Evolutionary conservation across 2,113 vertebrate species (phyloP), one percentile per base, ranked within the genome.

Genomic region (Leucopsar rothschildi): DNA sequence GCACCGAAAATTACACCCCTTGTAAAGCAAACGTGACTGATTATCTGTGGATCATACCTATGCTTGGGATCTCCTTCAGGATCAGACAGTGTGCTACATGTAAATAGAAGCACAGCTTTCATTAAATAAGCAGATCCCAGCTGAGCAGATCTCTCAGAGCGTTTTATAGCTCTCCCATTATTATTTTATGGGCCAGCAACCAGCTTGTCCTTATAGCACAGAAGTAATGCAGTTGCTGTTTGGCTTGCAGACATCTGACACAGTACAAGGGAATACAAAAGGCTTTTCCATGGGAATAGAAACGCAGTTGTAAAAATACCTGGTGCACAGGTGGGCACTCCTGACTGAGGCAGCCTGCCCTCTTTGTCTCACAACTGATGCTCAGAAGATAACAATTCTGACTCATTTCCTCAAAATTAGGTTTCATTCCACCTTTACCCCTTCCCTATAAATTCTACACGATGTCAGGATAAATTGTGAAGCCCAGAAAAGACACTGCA

Each of bases 81-180:
- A 83, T 75, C 69, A 85, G 44, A 66, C 10, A 44, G 39, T 80
- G 22, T 71, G 57, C 7, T 64, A 82, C 22, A 75, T 16, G 22
- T 50, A 86, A 91, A 91, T 24, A 68, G 15, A 93, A 93, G 63
- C 12, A 49, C 31, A 89, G 29, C 7, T 22, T 73, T 78, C 47
- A n/a, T 53, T 55, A 86, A 86, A 61, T 45, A n/a, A 77, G 55
- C 23, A 69, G 55, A 69, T 60, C 89, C 37, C 60, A 93, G 91
- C 78, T 53, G 23, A 97, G 87, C 75, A 91, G 76, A 56, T 19
- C 90, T 56, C 60, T 94, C 21, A 1, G 45, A 79, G 65, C 88
- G 47, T 90, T 97, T 90, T 90, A 29, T 27, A 92, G 49, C 35
- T 92, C 42, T 82, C 49, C 47, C 72, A 45, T 93, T 92, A 68